Base-by-base conservation (phyloP, 2,113 vertebrate species). In the Odontesthes bonariensis region DNA sequence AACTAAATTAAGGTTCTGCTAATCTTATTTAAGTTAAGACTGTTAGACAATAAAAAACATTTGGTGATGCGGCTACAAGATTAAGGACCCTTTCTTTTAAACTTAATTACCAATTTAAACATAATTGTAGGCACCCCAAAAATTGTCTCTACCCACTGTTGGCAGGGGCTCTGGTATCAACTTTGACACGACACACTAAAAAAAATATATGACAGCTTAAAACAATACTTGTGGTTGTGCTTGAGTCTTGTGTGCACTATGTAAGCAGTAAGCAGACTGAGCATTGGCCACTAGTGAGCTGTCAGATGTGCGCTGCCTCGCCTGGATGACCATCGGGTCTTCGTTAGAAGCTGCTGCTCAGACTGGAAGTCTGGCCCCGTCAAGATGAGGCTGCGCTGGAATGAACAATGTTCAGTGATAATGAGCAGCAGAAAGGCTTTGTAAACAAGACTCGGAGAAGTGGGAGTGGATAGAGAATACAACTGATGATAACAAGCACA, bases 401-500 rank as follows among this genome's bases (percentile, higher is more conserved):
- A 8, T 49, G 47, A 84, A 72, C 62, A 69, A 63, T 69, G 49
- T 44, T 27, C 38, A 5, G 65, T 2, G 5, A 38, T 75, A 71
- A 86, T 44, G 70, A 86, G 76, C 61, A 38, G 60, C 51, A 76
- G 65, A 55, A 51, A 62, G 49, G 71, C 56, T 72, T 62, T 38
- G 59, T 70, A 64, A 79, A 74, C 63, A 67, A 49, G 54, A 69
- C 54, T 23, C 53, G 7, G 55, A 54, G 70, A 33, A 63, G 78
- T 68, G 55, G 19, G 72, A 67, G 74, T 23, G 62, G 60, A 55
- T 55, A 6, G 55, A 27, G 56, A 67, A 17, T 10, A 31, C 2
- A 33, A 0, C 1, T 8, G 3, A 69, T 13, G 47, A 23, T 52
- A 70, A 82, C 73, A 61, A 77, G 13, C 40, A 58, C 53, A 57